These are phyloP conservation scores for Drosophila nr. perissopoda DNA, from an alignment of 2,888 invertebrate genomes.

Conservation along the genomic window DNA sequence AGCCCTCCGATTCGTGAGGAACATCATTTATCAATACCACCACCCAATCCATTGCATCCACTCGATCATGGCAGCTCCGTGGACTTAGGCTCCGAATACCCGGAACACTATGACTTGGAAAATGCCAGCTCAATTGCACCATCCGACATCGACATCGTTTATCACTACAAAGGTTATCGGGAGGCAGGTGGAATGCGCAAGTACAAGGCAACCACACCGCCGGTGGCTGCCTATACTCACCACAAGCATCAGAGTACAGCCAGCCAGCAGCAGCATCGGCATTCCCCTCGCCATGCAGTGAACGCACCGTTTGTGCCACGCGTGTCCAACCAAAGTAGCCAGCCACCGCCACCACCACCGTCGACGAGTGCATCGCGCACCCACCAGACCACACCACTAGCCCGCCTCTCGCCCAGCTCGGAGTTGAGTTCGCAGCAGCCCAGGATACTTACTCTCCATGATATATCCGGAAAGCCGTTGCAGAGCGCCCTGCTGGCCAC, in stretches of 20 bases:
- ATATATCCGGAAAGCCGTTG: conserved; percentile 96
- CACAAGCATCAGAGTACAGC: conserved; percentile 90
- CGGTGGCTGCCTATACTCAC: conserved; percentile 90
- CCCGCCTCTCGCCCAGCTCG: conserved; percentile 95
- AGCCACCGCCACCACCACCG: conserved; percentile 87
- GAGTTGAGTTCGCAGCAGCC: conserved; percentile 96
- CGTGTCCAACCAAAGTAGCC: conserved; percentile 89
- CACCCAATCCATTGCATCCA: conserved; percentile 90
- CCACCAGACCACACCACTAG: conserved; percentile 95
- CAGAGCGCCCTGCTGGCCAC: conserved; percentile 95
- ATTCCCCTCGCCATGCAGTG: conserved; percentile 89
- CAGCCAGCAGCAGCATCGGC: conserved; percentile 90
- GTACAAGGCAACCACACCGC: conserved; percentile 94
- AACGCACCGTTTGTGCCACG: conserved; percentile 90
- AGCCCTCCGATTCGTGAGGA: conserved; percentile 92
- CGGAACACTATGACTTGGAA: conserved; percentile 98
- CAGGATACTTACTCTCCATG: conserved; percentile 95
- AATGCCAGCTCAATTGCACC: conserved; percentile 99
- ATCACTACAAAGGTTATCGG: conserved; percentile 97
- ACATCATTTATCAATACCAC: conserved; percentile 92
- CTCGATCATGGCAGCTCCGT: conserved; percentile 91
- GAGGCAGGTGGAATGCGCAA: conserved; percentile 93
- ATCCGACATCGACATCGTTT: conserved; percentile 98
- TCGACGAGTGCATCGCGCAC: conserved; percentile 89
- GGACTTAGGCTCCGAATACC: conserved; percentile 91